phyloP scores from a whole-genome alignment of 2,888 invertebrate species.

The Yponomeuta evonymella region DNA sequence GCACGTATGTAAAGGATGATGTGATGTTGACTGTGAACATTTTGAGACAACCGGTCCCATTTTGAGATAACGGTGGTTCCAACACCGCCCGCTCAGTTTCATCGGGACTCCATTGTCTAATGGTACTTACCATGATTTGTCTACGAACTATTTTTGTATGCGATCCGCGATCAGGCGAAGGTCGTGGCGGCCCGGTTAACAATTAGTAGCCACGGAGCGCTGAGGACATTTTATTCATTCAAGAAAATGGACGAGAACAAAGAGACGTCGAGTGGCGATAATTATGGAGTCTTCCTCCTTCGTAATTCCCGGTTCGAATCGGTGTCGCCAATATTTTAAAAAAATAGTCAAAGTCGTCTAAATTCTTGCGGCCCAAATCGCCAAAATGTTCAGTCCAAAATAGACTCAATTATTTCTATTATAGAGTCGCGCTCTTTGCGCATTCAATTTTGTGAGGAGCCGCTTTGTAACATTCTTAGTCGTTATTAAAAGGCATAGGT shows the following conservation, averaged over 20 bases:
- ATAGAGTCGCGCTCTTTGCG: too few species aligned
- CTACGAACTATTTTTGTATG: conserved; percentile 5
- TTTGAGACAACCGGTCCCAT: too few species aligned
- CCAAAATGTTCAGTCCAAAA: too few species aligned
- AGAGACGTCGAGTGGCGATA: background rate
- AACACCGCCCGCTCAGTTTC: conserved; percentile 15
- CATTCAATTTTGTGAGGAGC: too few species aligned
- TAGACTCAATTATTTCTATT: too few species aligned
- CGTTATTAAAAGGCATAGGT: too few species aligned
- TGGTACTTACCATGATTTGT: background rate
- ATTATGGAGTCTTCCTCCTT: background rate
- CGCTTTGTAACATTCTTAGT: too few species aligned
- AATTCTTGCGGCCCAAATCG: too few species aligned
- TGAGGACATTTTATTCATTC: background rate
- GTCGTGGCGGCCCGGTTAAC: conserved; percentile 2
- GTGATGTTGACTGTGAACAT: too few species aligned
- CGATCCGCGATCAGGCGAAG: conserved; percentile 3
- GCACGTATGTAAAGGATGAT: too few species aligned
- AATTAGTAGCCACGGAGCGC: background rate
- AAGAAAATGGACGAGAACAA: background rate
- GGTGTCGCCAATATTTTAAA: background rate
- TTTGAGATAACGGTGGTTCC: background rate
- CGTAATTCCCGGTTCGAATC: background rate
- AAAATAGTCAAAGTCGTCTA: too few species aligned
- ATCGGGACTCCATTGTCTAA: background rate